A percentile compares a stretch with the other conserved stretches of the same genome.
phyloP scores from a whole-genome alignment of 2,113 vertebrate species.

The Microtus montanus region DNA sequence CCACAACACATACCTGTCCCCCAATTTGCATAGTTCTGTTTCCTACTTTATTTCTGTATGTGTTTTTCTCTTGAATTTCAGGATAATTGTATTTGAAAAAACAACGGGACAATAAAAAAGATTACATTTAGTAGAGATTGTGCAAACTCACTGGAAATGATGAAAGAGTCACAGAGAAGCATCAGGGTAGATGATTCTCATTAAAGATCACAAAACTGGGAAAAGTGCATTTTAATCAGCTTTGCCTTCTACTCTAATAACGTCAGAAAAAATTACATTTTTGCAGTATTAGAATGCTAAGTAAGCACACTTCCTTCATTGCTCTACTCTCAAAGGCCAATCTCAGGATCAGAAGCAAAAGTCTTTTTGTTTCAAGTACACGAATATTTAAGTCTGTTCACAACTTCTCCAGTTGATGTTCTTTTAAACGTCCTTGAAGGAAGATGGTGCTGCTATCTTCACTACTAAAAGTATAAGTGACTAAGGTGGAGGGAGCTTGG shows the following conservation, averaged over 20 bases:
- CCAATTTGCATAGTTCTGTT: neutral
- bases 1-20: neutral
- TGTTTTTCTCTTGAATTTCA: conserved; percentile 9
- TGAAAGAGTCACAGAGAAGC: neutral
- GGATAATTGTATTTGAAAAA: neutral
- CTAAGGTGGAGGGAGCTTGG: fast-evolving
- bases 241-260: neutral
- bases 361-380: neutral
- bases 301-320: neutral
- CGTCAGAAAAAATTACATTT: neutral
- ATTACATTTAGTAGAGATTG: neutral
- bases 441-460: neutral
- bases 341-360: conserved; percentile 23
- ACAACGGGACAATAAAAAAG: neutral
- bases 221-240: neutral
- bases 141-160: neutral
- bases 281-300: neutral
- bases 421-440: neutral
- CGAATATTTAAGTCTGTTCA: too few relatives aligned
- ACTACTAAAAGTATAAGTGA: neutral
- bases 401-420: neutral
- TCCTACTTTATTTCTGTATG: neutral
- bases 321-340: neutral
- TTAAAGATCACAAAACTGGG: neutral
- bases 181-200: neutral